These are phyloP conservation scores for Dioctria rufipes DNA, from an alignment of 2,888 invertebrate species.

Conservation along the genomic window DNA sequence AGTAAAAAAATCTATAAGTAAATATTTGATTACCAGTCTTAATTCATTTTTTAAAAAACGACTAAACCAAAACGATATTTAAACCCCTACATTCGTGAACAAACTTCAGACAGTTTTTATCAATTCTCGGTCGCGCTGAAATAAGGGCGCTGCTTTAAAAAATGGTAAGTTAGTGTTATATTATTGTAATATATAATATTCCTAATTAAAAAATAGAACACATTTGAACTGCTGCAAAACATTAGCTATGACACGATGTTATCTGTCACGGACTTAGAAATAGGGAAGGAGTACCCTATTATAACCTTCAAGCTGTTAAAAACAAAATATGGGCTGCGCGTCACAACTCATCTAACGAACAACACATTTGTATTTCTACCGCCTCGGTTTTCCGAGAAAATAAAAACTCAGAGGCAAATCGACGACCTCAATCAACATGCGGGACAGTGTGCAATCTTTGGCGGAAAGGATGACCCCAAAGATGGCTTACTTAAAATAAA, in stretches of 20 bases:
- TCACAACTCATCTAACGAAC: too few species aligned
- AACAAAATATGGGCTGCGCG: too few species aligned
- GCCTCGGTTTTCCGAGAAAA: too few species aligned
- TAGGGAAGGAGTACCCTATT: conserved; percentile 1
- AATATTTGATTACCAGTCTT: neutral
- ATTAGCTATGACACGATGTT: neutral
- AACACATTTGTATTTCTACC: too few species aligned
- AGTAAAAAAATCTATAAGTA: conserved; percentile 9
- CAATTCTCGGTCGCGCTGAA: conserved; percentile 2
- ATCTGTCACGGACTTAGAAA: neutral
- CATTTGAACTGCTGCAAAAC: conserved; percentile 1
- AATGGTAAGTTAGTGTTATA: neutral
- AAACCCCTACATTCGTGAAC: neutral
- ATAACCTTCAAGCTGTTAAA: too few species aligned
- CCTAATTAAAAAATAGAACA: neutral
- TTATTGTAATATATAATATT: neutral
- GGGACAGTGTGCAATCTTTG: neutral
- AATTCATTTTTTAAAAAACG: conserved; percentile 9
- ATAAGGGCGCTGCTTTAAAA: neutral
- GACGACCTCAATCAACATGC: too few species aligned
- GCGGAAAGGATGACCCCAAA: neutral
- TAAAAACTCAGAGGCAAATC: too few species aligned
- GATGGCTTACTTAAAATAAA: too few species aligned
- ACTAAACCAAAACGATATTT: too few species aligned
- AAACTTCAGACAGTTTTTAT: conserved; percentile 12